These are phyloP conservation scores for Daboia siamensis DNA, from an alignment of 2,113 vertebrate genomes.

Conservation along the genomic window DNA sequence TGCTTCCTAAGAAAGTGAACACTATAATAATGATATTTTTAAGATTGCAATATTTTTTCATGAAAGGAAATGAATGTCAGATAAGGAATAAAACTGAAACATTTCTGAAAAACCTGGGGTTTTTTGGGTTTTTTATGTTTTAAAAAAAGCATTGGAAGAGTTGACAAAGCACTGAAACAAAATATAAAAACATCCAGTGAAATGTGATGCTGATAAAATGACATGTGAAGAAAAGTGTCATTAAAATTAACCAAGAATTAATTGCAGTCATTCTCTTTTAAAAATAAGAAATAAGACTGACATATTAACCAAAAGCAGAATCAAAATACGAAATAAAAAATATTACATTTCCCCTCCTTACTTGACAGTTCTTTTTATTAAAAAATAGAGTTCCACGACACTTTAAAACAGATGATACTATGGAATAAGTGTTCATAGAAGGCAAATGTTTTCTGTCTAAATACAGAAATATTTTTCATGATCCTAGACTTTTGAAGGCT, in stretches of 20 bases:
- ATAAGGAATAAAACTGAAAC: neutral
- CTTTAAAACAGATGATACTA: neutral
- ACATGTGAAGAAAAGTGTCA: neutral
- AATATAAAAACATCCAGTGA: neutral
- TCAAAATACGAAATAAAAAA: neutral
- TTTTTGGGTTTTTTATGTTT: neutral
- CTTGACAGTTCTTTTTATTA: neutral
- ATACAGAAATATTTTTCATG: neutral
- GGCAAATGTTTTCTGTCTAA: neutral
- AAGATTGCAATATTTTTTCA: neutral
- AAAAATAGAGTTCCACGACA: neutral
- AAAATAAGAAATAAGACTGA: neutral
- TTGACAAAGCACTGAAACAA: neutral
- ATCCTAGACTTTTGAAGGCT: neutral
- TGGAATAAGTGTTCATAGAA: neutral
- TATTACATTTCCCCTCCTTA: neutral
- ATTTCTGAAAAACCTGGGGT: neutral
- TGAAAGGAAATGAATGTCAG: neutral
- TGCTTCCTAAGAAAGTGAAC: neutral
- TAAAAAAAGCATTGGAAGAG: neutral
- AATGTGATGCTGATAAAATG: neutral
- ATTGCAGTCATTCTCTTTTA: neutral
- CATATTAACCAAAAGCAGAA: neutral
- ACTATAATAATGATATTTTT: neutral
- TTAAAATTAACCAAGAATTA: neutral